A percentile compares a stretch with the other conserved stretches of the same genome.
These are phyloP conservation scores for Zaprionus tsacasi DNA, from an alignment of 1,140 invertebrate genomes.

Conservation along the genomic window DNA sequence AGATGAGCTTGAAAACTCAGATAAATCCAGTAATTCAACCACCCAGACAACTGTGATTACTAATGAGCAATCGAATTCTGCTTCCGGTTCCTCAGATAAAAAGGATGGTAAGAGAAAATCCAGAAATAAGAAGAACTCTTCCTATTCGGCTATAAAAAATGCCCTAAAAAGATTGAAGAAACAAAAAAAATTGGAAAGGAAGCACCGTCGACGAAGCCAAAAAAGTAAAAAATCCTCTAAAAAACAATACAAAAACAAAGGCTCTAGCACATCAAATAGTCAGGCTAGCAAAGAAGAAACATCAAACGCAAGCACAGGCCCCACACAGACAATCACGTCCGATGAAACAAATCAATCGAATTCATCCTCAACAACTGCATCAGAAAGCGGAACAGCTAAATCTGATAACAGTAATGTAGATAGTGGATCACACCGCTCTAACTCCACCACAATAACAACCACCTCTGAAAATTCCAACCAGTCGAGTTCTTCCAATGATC, in stretches of 20 bases:
- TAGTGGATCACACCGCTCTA: not conserved
- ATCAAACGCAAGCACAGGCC: not conserved
- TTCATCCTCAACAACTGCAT: not conserved
- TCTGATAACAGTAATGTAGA: not conserved
- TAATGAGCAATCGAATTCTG: too few relatives aligned
- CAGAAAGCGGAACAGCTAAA: not conserved
- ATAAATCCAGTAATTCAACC: not conserved
- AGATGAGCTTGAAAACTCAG: not conserved
- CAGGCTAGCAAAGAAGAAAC: too few relatives aligned
- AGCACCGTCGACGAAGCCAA: not conserved
- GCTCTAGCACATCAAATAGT: too few relatives aligned
- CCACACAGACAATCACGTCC: not conserved
- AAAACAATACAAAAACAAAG: too few relatives aligned
- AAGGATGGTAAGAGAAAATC: too few relatives aligned
- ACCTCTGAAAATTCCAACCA: not conserved
- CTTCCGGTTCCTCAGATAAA: too few relatives aligned
- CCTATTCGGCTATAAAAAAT: too few relatives aligned
- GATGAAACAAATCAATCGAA: not conserved
- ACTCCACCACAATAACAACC: conserved; percentile 19
- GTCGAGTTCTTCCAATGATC: not conserved
- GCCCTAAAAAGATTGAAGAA: too few relatives aligned
- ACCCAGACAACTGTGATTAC: too few relatives aligned
- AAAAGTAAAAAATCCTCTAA: not conserved
- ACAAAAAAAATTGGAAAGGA: too few relatives aligned
- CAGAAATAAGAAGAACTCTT: too few relatives aligned